Evolutionary conservation across 2,113 vertebrate genomes (phyloP), one percentile per base, ranked within the genome.

Genomic region (Oncorhynchus mykiss): DNA sequence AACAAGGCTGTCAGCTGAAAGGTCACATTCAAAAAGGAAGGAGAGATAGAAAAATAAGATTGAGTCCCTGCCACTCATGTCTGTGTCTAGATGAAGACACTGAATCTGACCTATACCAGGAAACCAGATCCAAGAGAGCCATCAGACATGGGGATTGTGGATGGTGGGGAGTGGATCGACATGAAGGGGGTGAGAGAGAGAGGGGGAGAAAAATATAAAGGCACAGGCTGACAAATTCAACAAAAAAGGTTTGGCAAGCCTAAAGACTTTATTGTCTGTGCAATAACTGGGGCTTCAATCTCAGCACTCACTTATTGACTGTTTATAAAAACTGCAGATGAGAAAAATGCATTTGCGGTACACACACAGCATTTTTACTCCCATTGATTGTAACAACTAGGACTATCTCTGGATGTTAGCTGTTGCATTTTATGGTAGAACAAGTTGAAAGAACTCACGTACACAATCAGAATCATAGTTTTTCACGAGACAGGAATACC

Each of bases 251-350:
- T 88, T 85, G 54, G 82, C 86, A 87, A 88, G 67, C 5, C 54
- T 5, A 57, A 57, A 57, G 1, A 57, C 90, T 45, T 45, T 89
- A 90, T 57, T 57, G 54, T 69, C 80, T 86, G 80, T 84, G 83
- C 64, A 82, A 88, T 87, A 72, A 79, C 80, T 86, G 79, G 73
- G 54, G 72, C 60, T 85, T 57, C 20, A 57, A 20, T 57, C 54
- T 57, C 18, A 7, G 54, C 54, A 14, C 13, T 57, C 20, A 57
- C 54, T 5, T 57, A 20, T 85, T 78, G 81, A 86, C 78, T 81
- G 83, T 77, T 48, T 82, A 87, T 79, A 78, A 84, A 90, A 90
- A 90, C 84, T 85, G 39, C 74, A 82, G 83, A 85, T 57, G 78
- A 80, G 79, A 57, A 18, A 18, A 57, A 57, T 20, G 54, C 54